phyloP scores from a whole-genome alignment of 2,888 invertebrate species.

The Amphipoea oculea region DNA sequence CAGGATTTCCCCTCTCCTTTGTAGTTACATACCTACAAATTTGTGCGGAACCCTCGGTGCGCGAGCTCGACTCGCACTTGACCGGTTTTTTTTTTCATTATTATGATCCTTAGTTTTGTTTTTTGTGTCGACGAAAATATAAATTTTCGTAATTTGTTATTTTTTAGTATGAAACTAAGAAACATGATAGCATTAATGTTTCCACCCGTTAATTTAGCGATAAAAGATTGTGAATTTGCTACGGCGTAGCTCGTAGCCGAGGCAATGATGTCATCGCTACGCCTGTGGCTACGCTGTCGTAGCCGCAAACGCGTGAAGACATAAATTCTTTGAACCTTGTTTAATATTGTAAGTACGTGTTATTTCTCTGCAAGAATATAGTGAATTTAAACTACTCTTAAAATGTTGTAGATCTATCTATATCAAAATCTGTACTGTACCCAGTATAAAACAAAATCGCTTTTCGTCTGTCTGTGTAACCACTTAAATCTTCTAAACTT shows the following conservation, averaged over 20 bases:
- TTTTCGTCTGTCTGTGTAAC: neutral
- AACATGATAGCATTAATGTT: slow-evolving; percentile 6
- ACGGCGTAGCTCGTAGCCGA: slow-evolving; percentile 47
- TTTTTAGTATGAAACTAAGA: neutral
- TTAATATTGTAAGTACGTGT: neutral
- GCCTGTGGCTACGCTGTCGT: slow-evolving; percentile 28
- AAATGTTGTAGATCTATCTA: neutral
- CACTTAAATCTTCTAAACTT: neutral
- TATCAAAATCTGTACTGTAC: neutral
- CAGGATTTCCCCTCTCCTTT: too few relatives aligned
- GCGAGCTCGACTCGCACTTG: too few relatives aligned
- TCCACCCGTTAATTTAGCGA: neutral
- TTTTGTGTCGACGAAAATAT: neutral
- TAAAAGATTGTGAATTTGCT: slow-evolving; percentile 18
- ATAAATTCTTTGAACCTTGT: slow-evolving; percentile 1
- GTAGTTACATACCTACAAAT: too few relatives aligned
- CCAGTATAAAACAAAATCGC: neutral
- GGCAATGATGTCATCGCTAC: slow-evolving; percentile 39
- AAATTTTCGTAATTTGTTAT: too few relatives aligned
- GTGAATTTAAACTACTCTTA: neutral
- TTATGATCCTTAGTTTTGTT: neutral
- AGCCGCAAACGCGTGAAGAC: slow-evolving; percentile 1
- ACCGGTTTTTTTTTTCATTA: slow-evolving; percentile 6
- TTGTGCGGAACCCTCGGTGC: too few relatives aligned
- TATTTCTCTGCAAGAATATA: neutral